Percentiles rank a stretch among this genome's conserved stretches.
Conservation (phyloP, 2,888 invertebrate species). For the Brachypalpus laphriformis region DNA sequence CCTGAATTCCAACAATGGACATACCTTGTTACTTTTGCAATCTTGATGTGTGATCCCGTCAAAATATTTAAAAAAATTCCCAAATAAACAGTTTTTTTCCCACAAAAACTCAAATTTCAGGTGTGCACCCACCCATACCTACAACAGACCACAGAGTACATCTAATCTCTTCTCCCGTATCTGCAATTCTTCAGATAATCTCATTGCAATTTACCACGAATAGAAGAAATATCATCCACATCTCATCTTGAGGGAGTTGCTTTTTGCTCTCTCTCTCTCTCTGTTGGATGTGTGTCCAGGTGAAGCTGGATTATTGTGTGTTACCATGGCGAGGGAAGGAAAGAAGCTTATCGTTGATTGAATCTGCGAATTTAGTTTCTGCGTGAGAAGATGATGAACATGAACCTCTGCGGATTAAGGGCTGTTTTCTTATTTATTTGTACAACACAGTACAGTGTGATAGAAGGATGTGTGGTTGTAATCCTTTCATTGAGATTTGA, state of each 20-base stretch:
- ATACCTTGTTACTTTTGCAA: no score
- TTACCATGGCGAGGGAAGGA: constrained; percentile 22
- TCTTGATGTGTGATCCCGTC: constrained; percentile 11
- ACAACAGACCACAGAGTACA: background rate
- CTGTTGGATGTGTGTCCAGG: background rate
- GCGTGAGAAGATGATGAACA: constrained; percentile 7
- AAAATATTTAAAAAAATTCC: constrained; percentile 6
- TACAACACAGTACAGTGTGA: background rate
- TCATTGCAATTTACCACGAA: background rate
- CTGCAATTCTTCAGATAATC: constrained; percentile 1
- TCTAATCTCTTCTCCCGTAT: background rate
- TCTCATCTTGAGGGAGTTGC: constrained; percentile 9
- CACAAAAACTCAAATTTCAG: background rate
- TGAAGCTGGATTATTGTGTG: background rate
- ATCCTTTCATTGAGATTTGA: background rate
- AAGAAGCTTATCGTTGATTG: constrained; percentile 44
- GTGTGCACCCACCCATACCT: no score
- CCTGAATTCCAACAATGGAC: no score
- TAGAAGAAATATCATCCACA: background rate
- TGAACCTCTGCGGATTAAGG: constrained; percentile 8
- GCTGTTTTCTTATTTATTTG: background rate
- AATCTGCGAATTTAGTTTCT: constrained; percentile 5
- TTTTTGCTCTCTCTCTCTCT: background rate
- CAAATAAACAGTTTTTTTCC: background rate
- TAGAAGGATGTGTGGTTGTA: background rate